A percentile compares a stretch with the other conserved stretches of the same genome.
These are phyloP conservation scores for Archocentrus centrarchus DNA, from an alignment of 2,113 vertebrate genomes.

Conservation along the genomic window DNA sequence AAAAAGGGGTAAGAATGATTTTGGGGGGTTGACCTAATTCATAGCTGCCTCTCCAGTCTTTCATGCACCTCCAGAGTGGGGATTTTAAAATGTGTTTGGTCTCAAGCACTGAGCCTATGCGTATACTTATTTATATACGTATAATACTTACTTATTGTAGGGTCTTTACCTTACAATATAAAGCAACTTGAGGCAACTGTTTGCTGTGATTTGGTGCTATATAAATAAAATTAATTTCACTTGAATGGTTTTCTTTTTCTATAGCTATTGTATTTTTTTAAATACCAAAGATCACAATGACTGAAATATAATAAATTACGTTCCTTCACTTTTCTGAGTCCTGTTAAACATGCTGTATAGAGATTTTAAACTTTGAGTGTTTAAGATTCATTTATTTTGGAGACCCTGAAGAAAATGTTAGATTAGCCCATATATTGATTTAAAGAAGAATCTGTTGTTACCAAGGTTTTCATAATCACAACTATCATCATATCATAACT, in stretches of 20 bases:
- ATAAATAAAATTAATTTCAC: too few relatives aligned
- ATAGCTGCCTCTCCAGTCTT: neutral
- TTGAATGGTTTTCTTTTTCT: neutral
- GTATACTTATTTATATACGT: neutral
- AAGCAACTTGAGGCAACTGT: too few relatives aligned
- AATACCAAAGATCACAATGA: neutral
- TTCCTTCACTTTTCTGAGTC: neutral
- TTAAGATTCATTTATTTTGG: neutral
- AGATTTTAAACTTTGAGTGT: neutral
- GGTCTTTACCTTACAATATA: too few relatives aligned
- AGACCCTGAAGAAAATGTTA: neutral
- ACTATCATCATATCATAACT: too few relatives aligned
- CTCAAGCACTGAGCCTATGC: neutral
- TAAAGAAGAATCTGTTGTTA: neutral
- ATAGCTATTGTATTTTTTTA: neutral
- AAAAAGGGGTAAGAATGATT: constrained; percentile 3
- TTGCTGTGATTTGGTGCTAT: too few relatives aligned
- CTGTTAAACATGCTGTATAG: neutral
- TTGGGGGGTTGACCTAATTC: neutral
- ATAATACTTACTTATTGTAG: too few relatives aligned
- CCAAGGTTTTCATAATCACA: too few relatives aligned
- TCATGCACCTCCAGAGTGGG: neutral
- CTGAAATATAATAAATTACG: neutral
- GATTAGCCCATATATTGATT: neutral
- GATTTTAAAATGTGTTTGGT: neutral